A percentile compares a stretch with the other conserved stretches of the same genome.
phyloP scores from a whole-genome alignment of 2,888 invertebrate genomes.

The Apeira syringaria region DNA sequence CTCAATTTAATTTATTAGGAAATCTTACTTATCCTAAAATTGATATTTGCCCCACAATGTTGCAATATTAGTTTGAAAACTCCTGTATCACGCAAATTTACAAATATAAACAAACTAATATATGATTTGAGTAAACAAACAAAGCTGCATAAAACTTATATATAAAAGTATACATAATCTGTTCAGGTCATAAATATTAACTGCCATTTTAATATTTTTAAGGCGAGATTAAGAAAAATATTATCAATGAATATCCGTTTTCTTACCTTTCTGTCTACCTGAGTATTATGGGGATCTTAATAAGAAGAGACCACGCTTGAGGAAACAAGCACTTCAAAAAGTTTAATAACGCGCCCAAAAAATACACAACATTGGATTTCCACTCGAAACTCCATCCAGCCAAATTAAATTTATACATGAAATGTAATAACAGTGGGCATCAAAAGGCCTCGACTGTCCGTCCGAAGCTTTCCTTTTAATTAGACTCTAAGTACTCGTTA shows the following conservation, averaged over 20 bases:
- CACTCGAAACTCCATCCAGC: conserved; percentile 74
- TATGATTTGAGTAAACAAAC: too few species aligned
- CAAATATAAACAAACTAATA: too few species aligned
- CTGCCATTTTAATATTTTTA: too few species aligned
- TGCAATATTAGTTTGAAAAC: too few species aligned
- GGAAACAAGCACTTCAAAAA: conserved; percentile 53
- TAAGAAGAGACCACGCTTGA: conserved; percentile 37
- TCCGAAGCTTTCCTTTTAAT: conserved; percentile 80
- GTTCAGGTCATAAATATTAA: too few species aligned
- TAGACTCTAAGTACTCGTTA: conserved; percentile 83
- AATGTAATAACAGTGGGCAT: conserved; percentile 79
- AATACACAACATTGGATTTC: conserved; percentile 56
- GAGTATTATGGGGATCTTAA: conserved; percentile 35
- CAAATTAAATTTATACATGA: conserved; percentile 80
- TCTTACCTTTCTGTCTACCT: conserved; percentile 14
- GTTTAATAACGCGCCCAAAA: conserved; percentile 61
- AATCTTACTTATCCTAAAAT: too few species aligned
- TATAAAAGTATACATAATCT: too few species aligned
- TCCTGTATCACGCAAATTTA: too few species aligned
- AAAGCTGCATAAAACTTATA: too few species aligned
- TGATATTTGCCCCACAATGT: too few species aligned
- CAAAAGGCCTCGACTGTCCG: conserved; percentile 81
- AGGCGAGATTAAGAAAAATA: background rate
- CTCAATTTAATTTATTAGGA: too few species aligned
- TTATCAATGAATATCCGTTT: background rate